These are phyloP conservation scores for Pomacea maculata DNA, from an alignment of 1,140 invertebrate species.

Conservation along the genomic window DNA sequence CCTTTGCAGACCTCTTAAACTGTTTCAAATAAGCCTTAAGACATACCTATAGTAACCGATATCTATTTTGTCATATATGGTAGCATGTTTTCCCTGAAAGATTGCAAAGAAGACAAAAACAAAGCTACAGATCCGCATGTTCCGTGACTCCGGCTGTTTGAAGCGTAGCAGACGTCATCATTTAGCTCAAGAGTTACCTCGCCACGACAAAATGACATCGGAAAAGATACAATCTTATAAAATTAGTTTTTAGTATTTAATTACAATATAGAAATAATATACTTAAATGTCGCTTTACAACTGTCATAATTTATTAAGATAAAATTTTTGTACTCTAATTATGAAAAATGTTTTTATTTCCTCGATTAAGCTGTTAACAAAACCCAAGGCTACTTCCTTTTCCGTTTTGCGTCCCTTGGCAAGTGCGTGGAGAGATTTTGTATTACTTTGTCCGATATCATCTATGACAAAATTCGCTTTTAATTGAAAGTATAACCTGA, in stretches of 20 bases:
- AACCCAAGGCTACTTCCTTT: slow-evolving; percentile 32
- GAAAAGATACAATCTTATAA: not conserved
- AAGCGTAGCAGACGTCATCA: slow-evolving; percentile 19
- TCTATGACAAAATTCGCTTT: not conserved
- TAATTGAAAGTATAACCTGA: not conserved
- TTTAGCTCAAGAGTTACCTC: slow-evolving; percentile 5
- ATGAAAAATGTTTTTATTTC: not conserved
- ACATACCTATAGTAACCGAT: slow-evolving; percentile 11
- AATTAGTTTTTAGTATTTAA: not conserved
- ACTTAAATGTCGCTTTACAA: not conserved
- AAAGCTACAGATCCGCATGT: not conserved
- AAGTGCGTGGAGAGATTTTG: too few relatives aligned
- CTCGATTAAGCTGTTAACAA: not conserved
- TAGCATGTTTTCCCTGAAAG: slow-evolving; percentile 6
- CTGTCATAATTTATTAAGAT: not conserved
- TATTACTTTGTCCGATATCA: not conserved
- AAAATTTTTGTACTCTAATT: not conserved
- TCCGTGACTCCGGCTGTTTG: not conserved
- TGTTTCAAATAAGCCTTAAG: not conserved
- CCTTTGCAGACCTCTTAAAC: not conserved
- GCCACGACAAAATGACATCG: not conserved
- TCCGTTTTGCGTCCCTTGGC: slow-evolving; percentile 23
- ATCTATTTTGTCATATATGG: slow-evolving; percentile 28
- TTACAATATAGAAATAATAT: not conserved
- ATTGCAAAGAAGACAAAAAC: not conserved